A percentile compares a stretch with the other conserved stretches of the same genome.
Conservation (phyloP, 2,888 invertebrate species). For the Drosophila quinaria region DNA sequence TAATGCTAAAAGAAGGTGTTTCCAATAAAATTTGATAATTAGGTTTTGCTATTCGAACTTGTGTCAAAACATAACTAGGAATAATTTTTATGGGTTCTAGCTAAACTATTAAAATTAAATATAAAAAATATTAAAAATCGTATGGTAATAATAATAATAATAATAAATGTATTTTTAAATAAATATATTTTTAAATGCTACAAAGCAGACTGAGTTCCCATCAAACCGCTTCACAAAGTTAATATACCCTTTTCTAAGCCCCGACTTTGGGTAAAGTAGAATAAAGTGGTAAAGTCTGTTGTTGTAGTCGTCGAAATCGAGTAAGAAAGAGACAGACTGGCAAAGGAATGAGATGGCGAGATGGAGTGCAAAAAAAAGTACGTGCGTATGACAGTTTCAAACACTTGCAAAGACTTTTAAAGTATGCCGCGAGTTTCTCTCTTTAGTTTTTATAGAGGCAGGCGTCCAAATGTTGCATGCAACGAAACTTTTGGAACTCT, state of each 20-base stretch:
- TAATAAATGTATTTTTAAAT: no score
- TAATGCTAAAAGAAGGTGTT: no score
- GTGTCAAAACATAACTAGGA: no score
- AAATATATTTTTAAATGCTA: no score
- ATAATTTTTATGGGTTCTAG: no score
- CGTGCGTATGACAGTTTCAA: constrained; percentile 78
- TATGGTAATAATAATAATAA: no score
- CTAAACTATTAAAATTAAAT: no score
- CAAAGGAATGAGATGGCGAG: constrained; percentile 3
- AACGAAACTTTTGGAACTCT: constrained; percentile 25
- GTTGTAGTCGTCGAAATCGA: constrained; percentile 25
- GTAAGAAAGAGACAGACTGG: neutral
- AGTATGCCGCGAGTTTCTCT: constrained; percentile 47
- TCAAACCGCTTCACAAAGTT: neutral
- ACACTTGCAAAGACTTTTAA: constrained; percentile 69
- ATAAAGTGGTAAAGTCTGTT: constrained; percentile 63
- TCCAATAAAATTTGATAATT: no score
- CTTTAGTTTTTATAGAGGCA: neutral
- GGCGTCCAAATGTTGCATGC: constrained; percentile 49
- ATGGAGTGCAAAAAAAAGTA: constrained; percentile 40
- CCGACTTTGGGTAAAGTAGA: constrained; percentile 7
- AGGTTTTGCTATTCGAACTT: no score
- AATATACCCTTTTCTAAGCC: neutral
- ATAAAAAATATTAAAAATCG: no score
- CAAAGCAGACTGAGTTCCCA: neutral